A percentile compares a stretch with the other conserved stretches of the same genome.
Conservation (phyloP, 2,797 vertebrate species). For the Enteromius argenteus region DNA sequence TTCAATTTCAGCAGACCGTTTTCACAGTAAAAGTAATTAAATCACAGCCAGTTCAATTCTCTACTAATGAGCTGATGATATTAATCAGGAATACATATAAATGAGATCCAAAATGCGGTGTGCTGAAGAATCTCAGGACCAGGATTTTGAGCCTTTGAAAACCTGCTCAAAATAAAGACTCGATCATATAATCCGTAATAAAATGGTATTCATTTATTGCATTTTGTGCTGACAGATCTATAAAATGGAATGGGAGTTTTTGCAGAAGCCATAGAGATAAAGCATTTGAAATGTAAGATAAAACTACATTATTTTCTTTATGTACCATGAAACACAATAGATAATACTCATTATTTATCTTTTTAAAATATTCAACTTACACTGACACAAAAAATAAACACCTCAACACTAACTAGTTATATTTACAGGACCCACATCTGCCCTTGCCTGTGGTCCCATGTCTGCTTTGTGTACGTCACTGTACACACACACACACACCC, state of each 20-base stretch:
- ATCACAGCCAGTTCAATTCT: not conserved
- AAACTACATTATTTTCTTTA: conserved; percentile 84
- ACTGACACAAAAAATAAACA: conserved; percentile 91
- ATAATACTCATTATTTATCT: conserved; percentile 78
- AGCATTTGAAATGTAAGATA: conserved; percentile 97
- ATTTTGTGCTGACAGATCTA: conserved; percentile 99
- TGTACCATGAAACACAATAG: conserved; percentile 93
- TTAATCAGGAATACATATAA: not conserved
- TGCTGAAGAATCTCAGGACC: not conserved
- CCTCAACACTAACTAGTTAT: conserved; percentile 83
- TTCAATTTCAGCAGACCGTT: not conserved
- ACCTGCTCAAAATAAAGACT: conserved; percentile 68
- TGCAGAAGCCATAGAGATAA: conserved; percentile 94
- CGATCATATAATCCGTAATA: conserved; percentile 88
- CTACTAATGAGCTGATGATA: not conserved
- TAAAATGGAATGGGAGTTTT: conserved; percentile 93
- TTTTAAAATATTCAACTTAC: conserved; percentile 87
- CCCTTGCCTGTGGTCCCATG: conserved; percentile 65
- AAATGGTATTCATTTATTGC: conserved; percentile 99
- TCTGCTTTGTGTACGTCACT: conserved; percentile 69
- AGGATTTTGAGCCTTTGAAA: not conserved
- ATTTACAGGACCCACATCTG: conserved; percentile 79
- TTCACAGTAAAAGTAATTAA: not conserved
- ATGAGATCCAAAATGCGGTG: not conserved
- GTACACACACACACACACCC: conserved; percentile 64